Evolutionary conservation across 2,888 invertebrate species (phyloP).

Genomic region (Chydorus sphaericus): DNA sequence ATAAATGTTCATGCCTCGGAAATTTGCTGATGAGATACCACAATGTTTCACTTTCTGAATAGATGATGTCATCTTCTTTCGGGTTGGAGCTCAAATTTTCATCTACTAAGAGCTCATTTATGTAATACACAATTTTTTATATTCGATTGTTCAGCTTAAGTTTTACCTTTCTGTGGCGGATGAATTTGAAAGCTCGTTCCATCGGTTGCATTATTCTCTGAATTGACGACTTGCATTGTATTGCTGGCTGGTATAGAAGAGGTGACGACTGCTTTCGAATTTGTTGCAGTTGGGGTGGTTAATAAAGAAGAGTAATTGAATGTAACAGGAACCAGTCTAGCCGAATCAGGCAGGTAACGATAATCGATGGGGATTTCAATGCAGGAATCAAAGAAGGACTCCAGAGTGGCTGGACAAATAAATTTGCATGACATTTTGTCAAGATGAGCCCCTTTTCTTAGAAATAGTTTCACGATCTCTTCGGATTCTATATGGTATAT

Average conservation of each 20-base stretch:
- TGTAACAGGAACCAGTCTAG: conserved; percentile 42
- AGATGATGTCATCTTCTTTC: conserved; percentile 7
- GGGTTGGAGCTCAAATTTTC: no score
- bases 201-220: not conserved
- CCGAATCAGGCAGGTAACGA: conserved; percentile 50
- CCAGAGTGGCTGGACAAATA: conserved; percentile 50
- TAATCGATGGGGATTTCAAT: conserved; percentile 39
- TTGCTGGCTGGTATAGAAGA: not conserved
- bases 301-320: no score
- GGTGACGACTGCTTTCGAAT: not conserved
- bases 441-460: no score
- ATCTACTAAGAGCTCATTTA: not conserved
- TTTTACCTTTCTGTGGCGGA: no score
- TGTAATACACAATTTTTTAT: no score
- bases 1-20: conserved; percentile 47
- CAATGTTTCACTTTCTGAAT: conserved; percentile 53
- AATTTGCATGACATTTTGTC: conserved; percentile 53
- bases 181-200: no score
- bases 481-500: no score
- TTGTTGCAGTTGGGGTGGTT: not conserved
- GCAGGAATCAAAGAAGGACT: conserved; percentile 57
- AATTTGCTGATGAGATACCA: conserved; percentile 53
- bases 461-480: no score
- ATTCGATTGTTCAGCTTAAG: no score
- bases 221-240: not conserved